Conservation (phyloP, 2,888 invertebrate species). For the Heliconius ethilla region DNA sequence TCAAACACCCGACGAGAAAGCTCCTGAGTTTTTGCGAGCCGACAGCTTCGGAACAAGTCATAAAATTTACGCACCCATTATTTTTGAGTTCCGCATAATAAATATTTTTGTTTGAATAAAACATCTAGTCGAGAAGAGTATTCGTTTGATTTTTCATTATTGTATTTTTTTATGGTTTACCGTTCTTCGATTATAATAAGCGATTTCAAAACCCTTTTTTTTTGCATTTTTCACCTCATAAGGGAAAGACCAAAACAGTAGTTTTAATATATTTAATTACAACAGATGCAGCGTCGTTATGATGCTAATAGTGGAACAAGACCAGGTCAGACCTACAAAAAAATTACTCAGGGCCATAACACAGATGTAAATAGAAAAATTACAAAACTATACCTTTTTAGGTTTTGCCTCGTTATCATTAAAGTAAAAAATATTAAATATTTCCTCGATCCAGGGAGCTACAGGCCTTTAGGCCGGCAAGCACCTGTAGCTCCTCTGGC, state of each 20-base stretch:
- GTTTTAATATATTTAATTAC: no score
- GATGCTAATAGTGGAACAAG: background rate
- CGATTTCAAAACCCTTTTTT: background rate
- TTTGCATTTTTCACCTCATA: background rate
- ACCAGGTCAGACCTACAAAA: background rate
- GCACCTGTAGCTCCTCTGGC: no score
- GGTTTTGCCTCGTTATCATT: no score
- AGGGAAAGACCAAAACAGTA: background rate
- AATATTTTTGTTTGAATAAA: constrained; percentile 6
- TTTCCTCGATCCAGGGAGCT: no score
- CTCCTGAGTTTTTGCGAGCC: constrained; percentile 47
- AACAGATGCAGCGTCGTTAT: no score
- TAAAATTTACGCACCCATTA: constrained; percentile 38
- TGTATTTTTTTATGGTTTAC: background rate
- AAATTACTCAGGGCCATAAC: background rate
- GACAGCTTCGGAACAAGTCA: constrained; percentile 55
- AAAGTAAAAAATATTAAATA: no score
- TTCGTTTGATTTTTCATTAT: background rate
- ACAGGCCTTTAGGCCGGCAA: no score
- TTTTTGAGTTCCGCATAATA: constrained; percentile 42
- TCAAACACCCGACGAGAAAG: constrained; percentile 50
- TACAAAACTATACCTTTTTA: background rate
- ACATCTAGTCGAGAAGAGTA: background rate
- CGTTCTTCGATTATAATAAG: background rate
- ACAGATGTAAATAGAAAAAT: background rate